phyloP scores from a whole-genome alignment of 2,797 vertebrate genomes.

The Tenualosa thibaudeaui region DNA sequence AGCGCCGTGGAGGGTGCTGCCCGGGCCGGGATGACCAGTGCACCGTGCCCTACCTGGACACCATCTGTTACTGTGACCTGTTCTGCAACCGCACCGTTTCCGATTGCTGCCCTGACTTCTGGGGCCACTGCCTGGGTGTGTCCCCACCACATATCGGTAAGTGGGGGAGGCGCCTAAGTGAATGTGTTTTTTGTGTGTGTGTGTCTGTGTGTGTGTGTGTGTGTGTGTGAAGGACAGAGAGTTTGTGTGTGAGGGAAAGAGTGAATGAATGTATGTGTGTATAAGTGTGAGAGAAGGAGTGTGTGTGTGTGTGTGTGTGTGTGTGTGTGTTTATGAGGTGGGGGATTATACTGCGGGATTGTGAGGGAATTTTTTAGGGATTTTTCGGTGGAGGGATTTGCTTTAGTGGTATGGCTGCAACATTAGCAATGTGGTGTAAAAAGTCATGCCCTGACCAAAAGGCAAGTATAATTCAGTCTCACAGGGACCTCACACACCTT shows the following conservation, averaged over 20 bases:
- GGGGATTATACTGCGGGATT: constrained; percentile 1
- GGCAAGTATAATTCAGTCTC: constrained; percentile 6
- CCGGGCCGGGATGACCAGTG: constrained; percentile 85
- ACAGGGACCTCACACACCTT: constrained; percentile 5
- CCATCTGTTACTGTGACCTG: constrained; percentile 96
- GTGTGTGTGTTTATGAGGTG: neutral
- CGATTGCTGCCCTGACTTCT: constrained; percentile 98
- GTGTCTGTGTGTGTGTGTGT: neutral
- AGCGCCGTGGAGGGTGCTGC: constrained; percentile 86
- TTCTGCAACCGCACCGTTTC: constrained; percentile 97
- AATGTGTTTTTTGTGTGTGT: neutral
- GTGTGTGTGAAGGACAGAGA: neutral
- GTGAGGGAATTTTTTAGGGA: neutral
- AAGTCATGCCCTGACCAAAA: constrained; percentile 4
- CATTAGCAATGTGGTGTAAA: constrained; percentile 12
- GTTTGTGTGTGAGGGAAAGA: neutral
- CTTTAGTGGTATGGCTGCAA: neutral
- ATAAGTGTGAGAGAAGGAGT: neutral
- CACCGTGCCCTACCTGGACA: constrained; percentile 89
- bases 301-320: neutral
- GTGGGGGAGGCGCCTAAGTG: constrained; percentile 16
- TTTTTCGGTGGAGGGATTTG: constrained; percentile 4
- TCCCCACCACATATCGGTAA: constrained; percentile 70
- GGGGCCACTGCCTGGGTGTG: constrained; percentile 84
- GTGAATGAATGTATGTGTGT: neutral